Evolutionary conservation across 2,888 invertebrate species (phyloP), one percentile per base, ranked within the genome.

Genomic region (Tupiocoris notatus): DNA sequence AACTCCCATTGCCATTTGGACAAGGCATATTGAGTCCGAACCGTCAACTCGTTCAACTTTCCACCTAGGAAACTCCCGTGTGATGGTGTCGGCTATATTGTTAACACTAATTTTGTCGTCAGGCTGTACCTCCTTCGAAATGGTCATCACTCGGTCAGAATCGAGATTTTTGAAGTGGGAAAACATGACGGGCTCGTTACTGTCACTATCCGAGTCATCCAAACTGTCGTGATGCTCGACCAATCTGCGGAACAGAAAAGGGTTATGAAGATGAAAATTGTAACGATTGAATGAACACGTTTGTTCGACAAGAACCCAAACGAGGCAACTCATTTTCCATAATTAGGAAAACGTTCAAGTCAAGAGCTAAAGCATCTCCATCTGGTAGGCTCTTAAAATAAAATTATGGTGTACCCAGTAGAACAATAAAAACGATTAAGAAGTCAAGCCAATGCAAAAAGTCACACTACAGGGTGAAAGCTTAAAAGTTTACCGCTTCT

Each of bases 211-310:
- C 1, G 73, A 73, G 6, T 39, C 39, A 21, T 73, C 73, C 3
- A 73, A 16, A 23, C 73, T 73, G 54, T 73, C 73, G 62, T 73
- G 73, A 18, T 73, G 62, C 18, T 73, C 73, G n/a, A 73, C 22
- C 54, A 73, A 54, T 39, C 73, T 73, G 62, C 7, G 39, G 39
- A 39, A 39, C n/a, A n/a, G n/a, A n/a, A n/a, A n/a, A n/a, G n/a
- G n/a, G n/a, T n/a, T n/a, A n/a, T n/a, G n/a, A n/a, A n/a, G n/a
- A n/a, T n/a, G n/a, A n/a, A n/a, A n/a, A n/a, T n/a, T n/a, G n/a
- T n/a, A n/a, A n/a, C n/a, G n/a, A n/a, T n/a, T n/a, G n/a, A n/a
- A n/a, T n/a, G n/a, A n/a, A n/a, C n/a, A n/a, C n/a, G n/a, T n/a
- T n/a, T n/a, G n/a, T n/a, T n/a, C n/a, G n/a, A n/a, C n/a, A n/a